Percentiles rank a stretch among this genome's conserved stretches.
These are phyloP conservation scores for Tubulanus polymorphus DNA, from an alignment of 2,888 invertebrate genomes.

Conservation along the genomic window DNA sequence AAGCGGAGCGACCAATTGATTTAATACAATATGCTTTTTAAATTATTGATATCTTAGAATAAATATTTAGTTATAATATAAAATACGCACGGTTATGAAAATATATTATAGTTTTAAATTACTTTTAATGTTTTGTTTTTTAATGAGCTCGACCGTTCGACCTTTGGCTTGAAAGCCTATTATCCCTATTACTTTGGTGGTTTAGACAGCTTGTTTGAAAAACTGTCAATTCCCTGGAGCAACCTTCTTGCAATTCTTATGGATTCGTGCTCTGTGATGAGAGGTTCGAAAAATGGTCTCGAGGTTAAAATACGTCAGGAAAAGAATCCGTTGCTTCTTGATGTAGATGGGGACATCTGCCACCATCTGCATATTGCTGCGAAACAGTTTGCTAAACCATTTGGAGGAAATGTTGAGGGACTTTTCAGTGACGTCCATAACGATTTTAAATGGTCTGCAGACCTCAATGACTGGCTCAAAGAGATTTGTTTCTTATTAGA, in stretches of 20 bases:
- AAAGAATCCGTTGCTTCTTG: conserved; percentile 9
- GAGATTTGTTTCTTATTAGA: conserved; percentile 11
- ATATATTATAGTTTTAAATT: no score
- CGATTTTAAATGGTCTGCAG: conserved; percentile 15
- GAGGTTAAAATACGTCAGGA: conserved; percentile 20
- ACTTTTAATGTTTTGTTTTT: no score
- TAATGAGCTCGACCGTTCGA: no score
- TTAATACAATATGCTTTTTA: no score
- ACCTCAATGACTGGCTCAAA: conserved; percentile 7
- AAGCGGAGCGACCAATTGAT: no score
- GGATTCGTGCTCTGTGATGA: conserved; percentile 28
- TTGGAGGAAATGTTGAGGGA: conserved; percentile 8
- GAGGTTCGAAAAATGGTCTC: conserved; percentile 23
- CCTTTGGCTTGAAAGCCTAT: no score
- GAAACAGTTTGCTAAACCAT: conserved; percentile 11
- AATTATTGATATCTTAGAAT: no score
- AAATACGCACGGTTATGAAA: no score
- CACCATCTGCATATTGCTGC: conserved; percentile 19
- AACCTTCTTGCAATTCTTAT: conserved; percentile 25
- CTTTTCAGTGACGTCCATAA: conserved; percentile 13
- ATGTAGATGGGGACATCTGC: conserved; percentile 21
- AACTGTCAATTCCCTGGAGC: conserved; percentile 22
- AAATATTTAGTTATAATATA: no score
- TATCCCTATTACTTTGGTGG: no score
- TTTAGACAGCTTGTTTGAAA: conserved; percentile 18